Base-by-base conservation (phyloP, 2,797 vertebrate genomes). In the Acanthornis magna region DNA sequence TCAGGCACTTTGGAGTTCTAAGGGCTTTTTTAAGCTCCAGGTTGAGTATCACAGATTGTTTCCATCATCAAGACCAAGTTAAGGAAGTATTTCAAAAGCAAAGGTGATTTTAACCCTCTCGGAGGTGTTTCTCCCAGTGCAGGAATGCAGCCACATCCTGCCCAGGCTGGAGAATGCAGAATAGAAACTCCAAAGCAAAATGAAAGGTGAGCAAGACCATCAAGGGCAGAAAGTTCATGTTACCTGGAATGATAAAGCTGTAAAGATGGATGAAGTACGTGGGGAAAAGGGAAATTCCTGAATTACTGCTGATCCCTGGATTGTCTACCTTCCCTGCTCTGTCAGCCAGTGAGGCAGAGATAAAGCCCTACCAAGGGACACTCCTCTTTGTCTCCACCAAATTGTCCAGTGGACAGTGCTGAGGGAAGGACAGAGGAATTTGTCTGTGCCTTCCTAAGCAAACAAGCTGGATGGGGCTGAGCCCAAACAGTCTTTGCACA, bases 201-300 rank as follows among this genome's bases (percentile, higher is more conserved):
- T 6, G 32, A 79, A 76, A 91, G 32, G 26, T 6, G 21, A 30
- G 34, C 12, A 50, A 67, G 45, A 23, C 23, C 53, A 43, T 25
- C 9, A 65, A 65, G 0, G 6, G 54, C 68, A 77, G 54, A 17
- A 75, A 40, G 50, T 21, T 71, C 30, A 8, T 0, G 2, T n/a
- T 17, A 38, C 5, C 45, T 26, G 12, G n/a, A 77, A 58, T 11
- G 48, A 13, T 11, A 84, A 61, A 5, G 45, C n/a, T 50, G 48
- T 26, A 62, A 55, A 84, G 21, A 43, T 25, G n/a, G 23, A 23
- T 3, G 30, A 86, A 86, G 45, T 19, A 23, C 0, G 0, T 3
- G 26, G 18, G 7, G 26, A n/a, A 91, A 89, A 65, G 42, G 53
- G 70, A 60, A 80, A 63, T 55, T 23, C 51, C 55, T 55, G 27